phyloP scores from a whole-genome alignment of 2,888 invertebrate species.

The Macrophya annulata region DNA sequence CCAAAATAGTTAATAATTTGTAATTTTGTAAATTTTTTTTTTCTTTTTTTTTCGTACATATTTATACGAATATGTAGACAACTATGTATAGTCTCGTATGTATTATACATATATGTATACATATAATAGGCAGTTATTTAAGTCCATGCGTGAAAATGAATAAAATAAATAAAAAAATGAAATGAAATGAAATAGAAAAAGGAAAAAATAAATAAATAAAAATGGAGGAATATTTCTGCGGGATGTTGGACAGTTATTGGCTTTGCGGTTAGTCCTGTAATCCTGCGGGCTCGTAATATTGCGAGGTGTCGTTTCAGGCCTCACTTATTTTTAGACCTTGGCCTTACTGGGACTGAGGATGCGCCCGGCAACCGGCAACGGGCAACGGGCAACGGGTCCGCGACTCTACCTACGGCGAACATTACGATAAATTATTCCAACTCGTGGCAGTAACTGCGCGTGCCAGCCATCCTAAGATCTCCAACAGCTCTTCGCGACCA shows the following conservation, averaged over 20 bases:
- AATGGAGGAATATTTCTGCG: not conserved
- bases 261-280: conserved; percentile 40
- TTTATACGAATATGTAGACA: not conserved
- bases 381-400: not conserved
- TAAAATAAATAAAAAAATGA: not conserved
- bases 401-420: conserved; percentile 48
- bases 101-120: not conserved
- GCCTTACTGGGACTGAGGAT: conserved; percentile 31
- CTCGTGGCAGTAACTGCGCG: conserved; percentile 49
- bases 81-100: not conserved
- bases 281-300: conserved; percentile 43
- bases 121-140: not conserved
- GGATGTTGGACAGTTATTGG: conserved; percentile 10
- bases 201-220: not conserved
- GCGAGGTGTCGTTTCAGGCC: conserved; percentile 52
- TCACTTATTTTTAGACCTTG: conserved; percentile 55
- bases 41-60: not conserved
- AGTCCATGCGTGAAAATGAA: not conserved
- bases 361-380: conserved; percentile 27
- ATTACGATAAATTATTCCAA: conserved; percentile 56
- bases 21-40: not conserved
- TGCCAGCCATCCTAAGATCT: conserved; percentile 43
- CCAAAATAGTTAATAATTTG: not conserved
- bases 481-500: not conserved
- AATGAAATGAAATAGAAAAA: not conserved